A percentile compares a stretch with the other conserved stretches of the same genome.
These are phyloP conservation scores for Halichondria panicea DNA, from an alignment of 37 sponge, comb jelly and placozoan species.

Conservation along the genomic window DNA sequence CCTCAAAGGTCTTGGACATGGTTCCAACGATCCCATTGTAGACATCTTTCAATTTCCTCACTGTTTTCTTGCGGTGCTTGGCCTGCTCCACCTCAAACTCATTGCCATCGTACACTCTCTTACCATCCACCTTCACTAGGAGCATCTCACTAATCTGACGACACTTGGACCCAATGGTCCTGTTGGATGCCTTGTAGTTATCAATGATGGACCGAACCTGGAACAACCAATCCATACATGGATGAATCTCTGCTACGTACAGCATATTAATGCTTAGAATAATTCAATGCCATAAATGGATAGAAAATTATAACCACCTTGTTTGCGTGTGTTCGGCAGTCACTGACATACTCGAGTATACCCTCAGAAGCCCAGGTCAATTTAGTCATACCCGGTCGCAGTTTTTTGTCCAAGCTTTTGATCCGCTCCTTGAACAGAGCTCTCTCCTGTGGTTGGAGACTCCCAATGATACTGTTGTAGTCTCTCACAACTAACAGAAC, in stretches of 20 bases:
- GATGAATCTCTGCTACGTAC: too few species aligned
- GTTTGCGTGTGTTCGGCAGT: constrained; percentile 85
- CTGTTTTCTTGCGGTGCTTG: constrained; percentile 59
- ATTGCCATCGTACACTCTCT: constrained; percentile 84
- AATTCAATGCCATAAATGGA: too few species aligned
- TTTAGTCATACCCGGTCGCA: constrained; percentile 92
- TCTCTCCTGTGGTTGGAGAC: constrained; percentile 80
- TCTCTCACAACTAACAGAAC: constrained; percentile 93
- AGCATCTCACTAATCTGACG: constrained; percentile 83
- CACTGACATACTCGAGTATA: constrained; percentile 82
- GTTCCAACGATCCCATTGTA: constrained; percentile 78
- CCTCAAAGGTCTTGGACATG: constrained; percentile 79
- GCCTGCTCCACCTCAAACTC: constrained; percentile 89
- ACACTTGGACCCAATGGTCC: constrained; percentile 72
- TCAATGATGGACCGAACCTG: constrained; percentile 64
- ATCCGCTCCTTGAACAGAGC: constrained; percentile 90
- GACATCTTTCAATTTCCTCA: constrained; percentile 58
- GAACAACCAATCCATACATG: too few species aligned
- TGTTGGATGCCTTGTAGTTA: constrained; percentile 84
- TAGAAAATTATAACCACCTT: too few species aligned
- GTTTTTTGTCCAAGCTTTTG: constrained; percentile 88
- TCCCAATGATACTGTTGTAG: constrained; percentile 91
- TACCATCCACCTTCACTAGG: constrained; percentile 82
- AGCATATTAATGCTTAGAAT: too few species aligned
- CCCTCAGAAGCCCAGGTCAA: constrained; percentile 97